Conservation (phyloP, 2,797 vertebrate genomes). For the Leptatherina wallacei region DNA sequence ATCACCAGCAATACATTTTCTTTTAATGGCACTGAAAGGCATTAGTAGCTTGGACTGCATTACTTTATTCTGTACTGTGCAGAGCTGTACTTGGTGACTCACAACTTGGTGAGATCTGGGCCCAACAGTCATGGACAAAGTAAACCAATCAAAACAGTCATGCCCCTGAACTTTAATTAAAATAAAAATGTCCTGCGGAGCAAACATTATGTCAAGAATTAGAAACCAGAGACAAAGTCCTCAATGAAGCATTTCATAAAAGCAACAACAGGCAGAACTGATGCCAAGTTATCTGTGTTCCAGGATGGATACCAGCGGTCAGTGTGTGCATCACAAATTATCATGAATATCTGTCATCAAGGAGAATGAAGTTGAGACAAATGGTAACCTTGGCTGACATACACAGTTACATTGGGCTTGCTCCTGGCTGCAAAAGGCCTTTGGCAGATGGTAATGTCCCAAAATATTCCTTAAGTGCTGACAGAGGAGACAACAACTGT, state of each 20-base stretch:
- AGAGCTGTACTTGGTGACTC: not conserved
- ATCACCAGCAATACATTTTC: not conserved
- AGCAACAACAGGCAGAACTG: conserved; percentile 17
- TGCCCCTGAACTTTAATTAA: conserved; percentile 9
- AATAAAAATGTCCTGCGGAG: conserved; percentile 1
- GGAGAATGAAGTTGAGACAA: conserved; percentile 52
- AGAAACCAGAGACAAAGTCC: not conserved
- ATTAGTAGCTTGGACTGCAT: not conserved
- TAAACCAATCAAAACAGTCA: conserved; percentile 20
- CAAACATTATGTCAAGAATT: conserved; percentile 16
- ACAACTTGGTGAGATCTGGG: conserved; percentile 3
- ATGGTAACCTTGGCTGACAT: conserved; percentile 61
- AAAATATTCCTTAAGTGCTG: conserved; percentile 55
- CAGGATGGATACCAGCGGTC: conserved; percentile 43
- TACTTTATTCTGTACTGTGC: not conserved
- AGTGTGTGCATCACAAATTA: conserved; percentile 41
- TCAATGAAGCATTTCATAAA: not conserved
- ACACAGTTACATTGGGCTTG: conserved; percentile 40
- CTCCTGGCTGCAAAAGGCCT: conserved; percentile 15
- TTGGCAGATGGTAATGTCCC: conserved; percentile 27
- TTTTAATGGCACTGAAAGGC: not conserved
- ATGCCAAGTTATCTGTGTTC: conserved; percentile 7
- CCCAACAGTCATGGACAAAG: conserved; percentile 10
- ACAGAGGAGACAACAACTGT: conserved; percentile 58
- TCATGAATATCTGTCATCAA: conserved; percentile 52